Evolutionary conservation across 2,888 invertebrate species (phyloP), one percentile per base, ranked within the genome.

Genomic region (Epirrhoe tristata): DNA sequence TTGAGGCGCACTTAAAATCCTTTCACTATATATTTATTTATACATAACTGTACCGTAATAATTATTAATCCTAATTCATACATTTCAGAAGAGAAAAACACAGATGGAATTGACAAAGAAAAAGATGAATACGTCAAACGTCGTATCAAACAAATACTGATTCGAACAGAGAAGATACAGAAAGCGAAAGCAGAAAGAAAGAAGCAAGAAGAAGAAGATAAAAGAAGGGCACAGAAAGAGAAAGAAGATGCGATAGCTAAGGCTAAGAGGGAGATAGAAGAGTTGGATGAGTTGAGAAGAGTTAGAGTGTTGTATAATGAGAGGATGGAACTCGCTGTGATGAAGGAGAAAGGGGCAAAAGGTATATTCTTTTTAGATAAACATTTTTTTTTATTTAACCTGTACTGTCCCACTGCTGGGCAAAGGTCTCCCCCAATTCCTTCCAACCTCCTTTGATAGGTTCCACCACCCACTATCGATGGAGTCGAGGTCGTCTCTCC

Each of bases 241-340:
- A 62, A 46, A 6, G 52, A 61, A 58, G 72, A 72, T 39, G 70
- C 63, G 1, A 58, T 60, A 34, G 6, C 61, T 1, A 58, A 54
- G 1, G 71, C 71, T 51, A 72, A 68, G 10, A 77, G 74, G 31
- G 50, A 65, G 12, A 72, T 72, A 7, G 76, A 70, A 24, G 77
- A 80, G 34, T 61, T 64, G 2, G 63, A 54, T 0, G 72, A 74
- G 0, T 55, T 87, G 53, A 82, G 84, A 74, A 71, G 74, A 69
- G 63, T 81, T 53, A 80, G 87, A 62, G 67, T 66, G 63, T 68
- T 75, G 51, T 87, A 88, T 57, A 84, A 84, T 31, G 71, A 74
- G 51, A 78, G 80, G 2, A 81, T 84, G 58, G 74, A 60, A 10
- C 69, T 57, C 16, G 70, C 78, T 2, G 36, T 69, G 10, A 54